Evolutionary conservation across 2,797 vertebrate species (phyloP).

Genomic region (Periophthalmus magnuspinnatus): DNA sequence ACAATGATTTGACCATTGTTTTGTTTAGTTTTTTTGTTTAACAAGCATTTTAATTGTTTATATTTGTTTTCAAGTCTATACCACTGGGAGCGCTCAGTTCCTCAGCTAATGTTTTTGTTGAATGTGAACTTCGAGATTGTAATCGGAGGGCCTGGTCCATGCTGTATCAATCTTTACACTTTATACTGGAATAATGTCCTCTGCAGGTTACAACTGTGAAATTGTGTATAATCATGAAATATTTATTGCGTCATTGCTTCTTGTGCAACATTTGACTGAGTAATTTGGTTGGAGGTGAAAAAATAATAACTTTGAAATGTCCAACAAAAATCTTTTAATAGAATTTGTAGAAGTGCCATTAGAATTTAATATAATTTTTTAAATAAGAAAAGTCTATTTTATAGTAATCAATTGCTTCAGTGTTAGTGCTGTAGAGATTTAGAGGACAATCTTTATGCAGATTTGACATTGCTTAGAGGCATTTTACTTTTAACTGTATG

Average conservation of each 20-base stretch:
- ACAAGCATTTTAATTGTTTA: constrained; percentile 55
- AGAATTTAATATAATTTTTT: constrained; percentile 87
- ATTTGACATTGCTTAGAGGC: constrained; percentile 78
- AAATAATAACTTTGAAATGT: constrained; percentile 72
- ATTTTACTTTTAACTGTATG: constrained; percentile 72
- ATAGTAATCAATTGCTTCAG: constrained; percentile 80
- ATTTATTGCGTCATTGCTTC: constrained; percentile 83
- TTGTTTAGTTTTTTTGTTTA: constrained; percentile 33
- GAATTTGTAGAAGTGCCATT: constrained; percentile 87
- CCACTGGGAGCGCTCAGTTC: constrained; percentile 58
- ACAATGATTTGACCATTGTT: constrained; percentile 41
- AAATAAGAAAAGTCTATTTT: constrained; percentile 84
- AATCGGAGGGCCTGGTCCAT: constrained; percentile 61
- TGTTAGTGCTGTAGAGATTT: constrained; percentile 80
- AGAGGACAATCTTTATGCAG: constrained; percentile 83
- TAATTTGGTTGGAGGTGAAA: constrained; percentile 39
- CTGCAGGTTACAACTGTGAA: constrained; percentile 84
- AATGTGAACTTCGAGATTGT: constrained; percentile 71
- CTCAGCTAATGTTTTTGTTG: constrained; percentile 60
- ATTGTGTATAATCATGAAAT: constrained; percentile 82
- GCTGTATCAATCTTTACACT: constrained; percentile 69
- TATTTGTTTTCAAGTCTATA: constrained; percentile 33
- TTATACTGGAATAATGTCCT: constrained; percentile 79
- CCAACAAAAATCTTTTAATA: constrained; percentile 76
- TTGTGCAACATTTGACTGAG: constrained; percentile 75